Conservation (phyloP, 2,888 invertebrate genomes). For the Philaethria dido region DNA sequence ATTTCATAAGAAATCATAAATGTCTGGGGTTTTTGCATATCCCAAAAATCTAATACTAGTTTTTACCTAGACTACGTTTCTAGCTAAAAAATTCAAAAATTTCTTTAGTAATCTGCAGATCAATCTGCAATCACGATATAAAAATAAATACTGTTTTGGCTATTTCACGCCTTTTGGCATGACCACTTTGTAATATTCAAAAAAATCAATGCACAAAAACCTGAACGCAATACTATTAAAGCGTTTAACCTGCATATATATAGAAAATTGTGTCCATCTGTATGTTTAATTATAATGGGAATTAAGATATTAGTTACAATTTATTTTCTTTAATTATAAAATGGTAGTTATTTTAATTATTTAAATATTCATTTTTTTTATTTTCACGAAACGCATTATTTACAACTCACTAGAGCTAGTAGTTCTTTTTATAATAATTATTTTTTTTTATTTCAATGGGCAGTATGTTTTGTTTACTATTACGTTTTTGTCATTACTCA, state of each 20-base stretch:
- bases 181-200: neutral
- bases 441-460: too few relatives aligned
- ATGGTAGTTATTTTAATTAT: too few relatives aligned
- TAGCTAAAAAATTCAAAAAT: constrained; percentile 46
- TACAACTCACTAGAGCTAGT: too few relatives aligned
- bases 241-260: neutral
- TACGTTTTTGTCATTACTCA: too few relatives aligned
- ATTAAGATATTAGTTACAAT: too few relatives aligned
- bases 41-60: neutral
- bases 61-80: constrained; percentile 7
- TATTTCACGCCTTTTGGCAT: neutral
- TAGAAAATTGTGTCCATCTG: too few relatives aligned
- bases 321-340: too few relatives aligned
- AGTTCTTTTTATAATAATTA: too few relatives aligned
- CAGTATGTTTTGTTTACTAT: too few relatives aligned
- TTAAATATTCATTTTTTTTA: too few relatives aligned
- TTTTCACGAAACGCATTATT: too few relatives aligned
- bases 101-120: constrained; percentile 31
- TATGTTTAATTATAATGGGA: too few relatives aligned
- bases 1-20: constrained; percentile 3
- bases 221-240: constrained; percentile 4
- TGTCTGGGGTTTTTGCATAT: neutral
- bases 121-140: constrained; percentile 23
- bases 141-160: constrained; percentile 19
- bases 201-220: neutral